Conservation (phyloP, 1,140 invertebrate species). For the Phortica variegata region DNA sequence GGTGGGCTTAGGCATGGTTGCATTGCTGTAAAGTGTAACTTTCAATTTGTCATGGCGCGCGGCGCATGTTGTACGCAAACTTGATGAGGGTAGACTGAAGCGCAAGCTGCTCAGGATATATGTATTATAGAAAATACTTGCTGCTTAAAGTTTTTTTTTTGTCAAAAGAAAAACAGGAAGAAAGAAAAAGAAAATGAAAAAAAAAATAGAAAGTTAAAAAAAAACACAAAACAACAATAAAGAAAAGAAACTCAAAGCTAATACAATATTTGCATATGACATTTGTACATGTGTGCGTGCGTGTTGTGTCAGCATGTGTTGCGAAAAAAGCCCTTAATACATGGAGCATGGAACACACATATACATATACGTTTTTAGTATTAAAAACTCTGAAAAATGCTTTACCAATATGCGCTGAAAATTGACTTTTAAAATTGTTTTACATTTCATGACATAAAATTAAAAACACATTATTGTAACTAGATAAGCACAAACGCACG, state of each 20-base stretch:
- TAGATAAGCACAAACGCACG: constrained; percentile 3
- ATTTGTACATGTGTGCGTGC: constrained; percentile 13
- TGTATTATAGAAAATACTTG: background rate
- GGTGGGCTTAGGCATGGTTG: background rate
- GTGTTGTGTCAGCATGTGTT: constrained; percentile 3
- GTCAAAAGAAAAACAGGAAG: constrained; percentile 7
- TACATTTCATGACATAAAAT: constrained; percentile 18
- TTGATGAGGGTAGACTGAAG: constrained; percentile 27
- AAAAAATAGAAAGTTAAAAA: constrained; percentile 12
- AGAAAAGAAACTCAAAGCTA: too few relatives aligned
- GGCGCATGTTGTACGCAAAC: too few relatives aligned
- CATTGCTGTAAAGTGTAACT: constrained; percentile 3
- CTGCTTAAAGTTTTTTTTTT: constrained; percentile 7
- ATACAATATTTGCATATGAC: background rate
- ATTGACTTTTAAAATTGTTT: constrained; percentile 51
- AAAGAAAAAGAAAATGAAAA: constrained; percentile 7
- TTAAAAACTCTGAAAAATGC: background rate
- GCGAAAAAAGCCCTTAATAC: constrained; percentile 6
- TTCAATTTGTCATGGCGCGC: constrained; percentile 18
- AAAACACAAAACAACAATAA: constrained; percentile 29
- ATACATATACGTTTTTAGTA: background rate
- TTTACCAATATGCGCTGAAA: constrained; percentile 18
- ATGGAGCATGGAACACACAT: background rate
- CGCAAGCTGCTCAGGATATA: background rate
- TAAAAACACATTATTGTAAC: constrained; percentile 7